Evolutionary conservation across 2,113 vertebrate species (phyloP).

Genomic region (Amia ocellicauda): DNA sequence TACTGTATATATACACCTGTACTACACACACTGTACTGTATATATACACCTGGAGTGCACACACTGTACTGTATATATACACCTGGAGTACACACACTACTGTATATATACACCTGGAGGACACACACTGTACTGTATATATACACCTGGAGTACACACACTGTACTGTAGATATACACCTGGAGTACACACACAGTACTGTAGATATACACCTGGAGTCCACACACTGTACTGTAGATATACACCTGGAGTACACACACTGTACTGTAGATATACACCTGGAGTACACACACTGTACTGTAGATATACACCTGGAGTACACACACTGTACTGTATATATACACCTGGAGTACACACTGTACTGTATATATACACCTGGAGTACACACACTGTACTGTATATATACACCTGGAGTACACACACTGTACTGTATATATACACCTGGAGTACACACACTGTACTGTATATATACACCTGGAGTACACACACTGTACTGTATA

Average conservation of each 20-base stretch:
- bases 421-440: neutral
- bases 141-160: slow-evolving; percentile 78
- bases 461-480: neutral
- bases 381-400: neutral
- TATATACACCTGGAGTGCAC: neutral
- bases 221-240: neutral
- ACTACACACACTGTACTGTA: neutral
- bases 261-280: neutral
- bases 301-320: neutral
- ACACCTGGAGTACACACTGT: neutral
- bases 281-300: no score
- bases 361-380: neutral
- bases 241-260: no score
- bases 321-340: neutral
- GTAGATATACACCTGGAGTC: neutral
- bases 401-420: neutral
- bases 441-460: neutral
- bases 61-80: neutral
- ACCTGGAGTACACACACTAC: no score
- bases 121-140: neutral
- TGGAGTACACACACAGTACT: no score
- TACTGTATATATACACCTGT: slow-evolving; percentile 67
- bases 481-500: no score
- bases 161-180: neutral
- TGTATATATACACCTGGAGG: neutral